A percentile compares a stretch with the other conserved stretches of the same genome.
These are phyloP conservation scores for Enteromius fasciolatus DNA, from an alignment of 2,797 vertebrate genomes.

Conservation along the genomic window DNA sequence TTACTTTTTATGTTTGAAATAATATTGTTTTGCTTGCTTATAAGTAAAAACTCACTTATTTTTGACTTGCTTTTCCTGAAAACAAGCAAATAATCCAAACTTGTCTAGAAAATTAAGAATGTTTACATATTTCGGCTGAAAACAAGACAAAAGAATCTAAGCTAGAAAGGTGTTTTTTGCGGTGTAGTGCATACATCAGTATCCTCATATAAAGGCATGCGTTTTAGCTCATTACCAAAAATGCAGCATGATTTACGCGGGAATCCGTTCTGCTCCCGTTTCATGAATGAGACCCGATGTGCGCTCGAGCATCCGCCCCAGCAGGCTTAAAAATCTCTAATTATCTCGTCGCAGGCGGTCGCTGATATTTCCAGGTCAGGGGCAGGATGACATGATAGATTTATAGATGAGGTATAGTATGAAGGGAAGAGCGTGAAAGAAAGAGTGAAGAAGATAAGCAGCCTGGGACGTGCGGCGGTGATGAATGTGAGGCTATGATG, in stretches of 20 bases:
- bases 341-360: slow-evolving; percentile 49
- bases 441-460: slow-evolving; percentile 41
- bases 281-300: not conserved
- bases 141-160: no score
- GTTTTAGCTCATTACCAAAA: not conserved
- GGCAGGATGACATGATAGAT: slow-evolving; percentile 31
- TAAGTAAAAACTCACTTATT: no score
- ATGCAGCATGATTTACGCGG: not conserved
- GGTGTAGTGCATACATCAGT: not conserved
- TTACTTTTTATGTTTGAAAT: no score
- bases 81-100: no score
- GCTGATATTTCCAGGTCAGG: slow-evolving; percentile 46
- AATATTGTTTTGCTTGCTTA: no score
- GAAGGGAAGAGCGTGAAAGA: slow-evolving; percentile 51
- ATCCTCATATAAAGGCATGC: not conserved
- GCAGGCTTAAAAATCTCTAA: slow-evolving; percentile 40
- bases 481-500: slow-evolving; percentile 59
- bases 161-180: no score
- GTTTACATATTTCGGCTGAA: no score
- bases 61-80: no score
- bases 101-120: no score
- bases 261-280: not conserved
- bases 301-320: not conserved
- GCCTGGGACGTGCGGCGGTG: slow-evolving; percentile 37
- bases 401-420: slow-evolving; percentile 30